These are phyloP conservation scores for Brachylomia viminalis DNA, from an alignment of 2,888 invertebrate genomes.

Conservation along the genomic window DNA sequence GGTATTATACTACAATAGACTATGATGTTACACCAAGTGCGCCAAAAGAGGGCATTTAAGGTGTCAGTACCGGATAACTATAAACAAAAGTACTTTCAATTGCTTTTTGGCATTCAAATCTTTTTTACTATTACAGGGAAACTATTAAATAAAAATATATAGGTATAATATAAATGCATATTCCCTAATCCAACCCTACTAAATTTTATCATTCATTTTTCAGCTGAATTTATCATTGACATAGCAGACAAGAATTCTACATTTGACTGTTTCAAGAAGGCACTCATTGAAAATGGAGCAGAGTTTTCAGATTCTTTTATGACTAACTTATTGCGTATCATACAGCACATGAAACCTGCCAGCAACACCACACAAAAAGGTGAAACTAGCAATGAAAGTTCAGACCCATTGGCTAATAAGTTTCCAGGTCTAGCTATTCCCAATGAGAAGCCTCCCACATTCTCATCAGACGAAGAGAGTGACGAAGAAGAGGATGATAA, in stretches of 20 bases:
- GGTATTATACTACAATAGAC: too few species aligned
- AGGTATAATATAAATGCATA: too few species aligned
- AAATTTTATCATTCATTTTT: conserved; percentile 75
- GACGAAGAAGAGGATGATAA: conserved; percentile 78
- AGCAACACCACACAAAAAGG: conserved; percentile 74
- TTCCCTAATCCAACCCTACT: too few species aligned
- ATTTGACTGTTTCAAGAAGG: conserved; percentile 96
- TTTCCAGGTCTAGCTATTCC: conserved; percentile 96
- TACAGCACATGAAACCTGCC: conserved; percentile 97
- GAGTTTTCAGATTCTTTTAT: conserved; percentile 99
- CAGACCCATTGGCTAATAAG: conserved; percentile 92
- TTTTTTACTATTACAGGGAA: too few species aligned
- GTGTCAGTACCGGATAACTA: too few species aligned
- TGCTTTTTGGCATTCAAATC: too few species aligned
- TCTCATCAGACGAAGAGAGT: conserved; percentile 84
- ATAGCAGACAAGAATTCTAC: conserved; percentile 96
- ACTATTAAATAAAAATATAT: too few species aligned
- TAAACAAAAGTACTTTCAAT: too few species aligned
- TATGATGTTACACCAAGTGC: too few species aligned
- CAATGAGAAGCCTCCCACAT: conserved; percentile 91
- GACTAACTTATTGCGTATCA: conserved; percentile 97
- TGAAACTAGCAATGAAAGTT: conserved; percentile 72
- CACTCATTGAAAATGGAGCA: conserved; percentile 97
- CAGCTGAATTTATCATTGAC: conserved; percentile 99
- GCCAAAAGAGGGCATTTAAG: too few species aligned